Conservation (phyloP, 2,797 vertebrate genomes). For the Telmatherina bonti region DNA sequence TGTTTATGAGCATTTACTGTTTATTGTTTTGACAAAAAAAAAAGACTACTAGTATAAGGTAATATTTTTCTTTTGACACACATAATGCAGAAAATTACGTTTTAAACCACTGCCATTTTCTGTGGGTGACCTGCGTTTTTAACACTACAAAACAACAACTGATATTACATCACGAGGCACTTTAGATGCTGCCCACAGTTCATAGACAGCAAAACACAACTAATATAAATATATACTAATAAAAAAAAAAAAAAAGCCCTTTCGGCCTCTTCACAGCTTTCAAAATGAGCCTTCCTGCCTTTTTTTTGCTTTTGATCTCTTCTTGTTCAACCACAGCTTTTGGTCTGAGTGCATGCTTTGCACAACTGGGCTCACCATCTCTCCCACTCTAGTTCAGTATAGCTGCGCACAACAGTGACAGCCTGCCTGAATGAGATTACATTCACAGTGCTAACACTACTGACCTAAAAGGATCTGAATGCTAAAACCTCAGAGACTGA, state of each 20-base stretch:
- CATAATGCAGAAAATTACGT: neutral
- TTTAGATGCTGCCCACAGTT: constrained; percentile 21
- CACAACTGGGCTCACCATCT: constrained; percentile 33
- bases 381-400: constrained; percentile 31
- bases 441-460: constrained; percentile 63
- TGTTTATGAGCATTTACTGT: constrained; percentile 16
- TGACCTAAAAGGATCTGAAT: constrained; percentile 64
- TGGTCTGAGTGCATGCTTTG: constrained; percentile 39
- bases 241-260: too few relatives aligned
- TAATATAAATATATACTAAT: too few relatives aligned
- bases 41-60: neutral
- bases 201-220: constrained; percentile 11
- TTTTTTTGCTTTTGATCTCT: constrained; percentile 33
- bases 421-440: constrained; percentile 67
- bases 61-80: neutral
- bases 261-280: constrained; percentile 15
- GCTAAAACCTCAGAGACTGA: constrained; percentile 57
- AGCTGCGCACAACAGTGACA: constrained; percentile 39
- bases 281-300: constrained; percentile 11
- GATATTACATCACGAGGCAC: constrained; percentile 11
- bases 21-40: constrained; percentile 6
- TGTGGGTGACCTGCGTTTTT: constrained; percentile 5
- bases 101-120: constrained; percentile 11
- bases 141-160: constrained; percentile 18
- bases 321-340: constrained; percentile 37